Evolutionary conservation across 2,113 vertebrate species (phyloP).

Genomic region (Lagenorhynchus albirostris): DNA sequence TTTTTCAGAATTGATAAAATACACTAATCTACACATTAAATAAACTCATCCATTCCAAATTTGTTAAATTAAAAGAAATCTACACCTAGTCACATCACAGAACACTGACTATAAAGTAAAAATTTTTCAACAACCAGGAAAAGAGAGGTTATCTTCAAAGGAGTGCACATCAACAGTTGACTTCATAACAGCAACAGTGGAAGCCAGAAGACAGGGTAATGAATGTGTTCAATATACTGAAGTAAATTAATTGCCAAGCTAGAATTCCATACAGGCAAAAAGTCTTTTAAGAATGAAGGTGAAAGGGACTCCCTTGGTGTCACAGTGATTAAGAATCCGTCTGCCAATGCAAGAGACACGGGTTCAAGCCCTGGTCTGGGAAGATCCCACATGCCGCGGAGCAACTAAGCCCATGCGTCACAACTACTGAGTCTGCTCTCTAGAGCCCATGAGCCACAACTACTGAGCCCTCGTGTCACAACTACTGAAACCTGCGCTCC

Average conservation of each 20-base stretch:
- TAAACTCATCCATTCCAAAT: background rate
- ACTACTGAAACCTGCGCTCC: too few relatives aligned
- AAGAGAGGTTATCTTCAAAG: background rate
- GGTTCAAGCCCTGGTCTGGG: too few relatives aligned
- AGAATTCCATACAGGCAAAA: background rate
- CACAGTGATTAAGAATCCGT: too few relatives aligned
- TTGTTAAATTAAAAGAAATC: background rate
- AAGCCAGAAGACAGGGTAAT: background rate
- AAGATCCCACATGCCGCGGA: too few relatives aligned
- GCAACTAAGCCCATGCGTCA: too few relatives aligned
- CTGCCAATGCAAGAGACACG: too few relatives aligned
- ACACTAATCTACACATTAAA: background rate
- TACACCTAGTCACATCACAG: background rate
- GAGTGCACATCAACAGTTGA: background rate
- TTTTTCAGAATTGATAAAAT: background rate
- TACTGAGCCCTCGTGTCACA: too few relatives aligned
- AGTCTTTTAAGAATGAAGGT: background rate
- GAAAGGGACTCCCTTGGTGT: too few relatives aligned
- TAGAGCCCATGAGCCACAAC: too few relatives aligned
- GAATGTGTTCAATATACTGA: background rate
- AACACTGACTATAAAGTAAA: background rate
- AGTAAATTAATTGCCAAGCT: background rate
- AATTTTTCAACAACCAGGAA: background rate
- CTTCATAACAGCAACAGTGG: background rate
- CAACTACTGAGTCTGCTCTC: too few relatives aligned